Percentiles rank a stretch among this genome's conserved stretches.
Conservation (phyloP, 2,113 vertebrate genomes). For the Columbina picui region DNA sequence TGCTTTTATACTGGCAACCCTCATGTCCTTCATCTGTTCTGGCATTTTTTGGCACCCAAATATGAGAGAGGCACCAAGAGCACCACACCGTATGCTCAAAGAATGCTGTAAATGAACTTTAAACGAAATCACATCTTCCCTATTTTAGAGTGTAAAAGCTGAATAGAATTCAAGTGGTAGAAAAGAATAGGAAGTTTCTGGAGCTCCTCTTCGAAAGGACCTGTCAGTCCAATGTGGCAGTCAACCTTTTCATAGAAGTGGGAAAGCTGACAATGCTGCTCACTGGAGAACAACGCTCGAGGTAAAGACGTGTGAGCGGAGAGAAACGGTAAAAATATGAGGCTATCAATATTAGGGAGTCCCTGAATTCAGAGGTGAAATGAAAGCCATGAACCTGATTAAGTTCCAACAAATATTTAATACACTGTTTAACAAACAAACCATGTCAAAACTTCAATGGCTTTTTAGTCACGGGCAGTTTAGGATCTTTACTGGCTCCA, state of each 20-base stretch:
- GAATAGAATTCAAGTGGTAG: neutral
- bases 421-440: neutral
- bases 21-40: slow-evolving; percentile 21
- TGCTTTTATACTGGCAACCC: neutral
- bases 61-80: neutral
- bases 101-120: neutral
- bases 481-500: neutral
- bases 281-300: neutral
- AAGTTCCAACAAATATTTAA: neutral
- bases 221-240: slow-evolving; percentile 31
- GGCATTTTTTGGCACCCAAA: neutral
- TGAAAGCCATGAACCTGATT: neutral
- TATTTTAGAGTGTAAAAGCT: neutral
- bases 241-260: neutral
- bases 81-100: neutral
- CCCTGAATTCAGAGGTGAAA: neutral
- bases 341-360: neutral
- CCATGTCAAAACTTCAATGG: neutral
- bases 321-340: neutral
- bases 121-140: neutral
- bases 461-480: neutral
- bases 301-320: neutral
- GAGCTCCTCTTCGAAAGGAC: neutral
- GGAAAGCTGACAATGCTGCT: neutral
- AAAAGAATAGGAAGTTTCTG: neutral